Base-by-base conservation (phyloP, 2,888 invertebrate genomes). In the Sinotaia quadrata region DNA sequence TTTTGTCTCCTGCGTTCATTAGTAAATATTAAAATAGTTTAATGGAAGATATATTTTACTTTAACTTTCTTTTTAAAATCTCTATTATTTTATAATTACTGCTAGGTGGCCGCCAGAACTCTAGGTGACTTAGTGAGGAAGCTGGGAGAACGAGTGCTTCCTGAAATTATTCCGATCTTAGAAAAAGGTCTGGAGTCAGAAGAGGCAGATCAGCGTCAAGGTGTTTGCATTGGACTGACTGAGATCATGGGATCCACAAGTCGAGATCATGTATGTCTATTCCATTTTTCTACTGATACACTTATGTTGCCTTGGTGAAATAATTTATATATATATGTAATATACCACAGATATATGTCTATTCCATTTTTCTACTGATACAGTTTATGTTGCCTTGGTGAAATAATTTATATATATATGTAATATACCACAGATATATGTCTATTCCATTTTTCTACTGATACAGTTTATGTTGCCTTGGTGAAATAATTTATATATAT, bases 241-340 rank as follows among this genome's bases (percentile, higher is more conserved):
- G 98, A 99, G 91, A 99, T 99, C 84, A 97, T 99, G 93, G 93
- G 94, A 5, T 97, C 97, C 60, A 98, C 98, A 4, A 96, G 95
- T 69, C 93, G 93, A 81, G 98, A 98, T 44, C 88, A 88, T 75
- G 87, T 88, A 74, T 80, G 86, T 79, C 21, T 24, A 7, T 18
- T 12, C 18, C 41, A 41, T 12, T 8, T 41, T 41, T 41, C 41
- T n/a, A n/a, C n/a, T n/a, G n/a, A n/a, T n/a, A n/a, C n/a, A n/a
- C n/a, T n/a, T n/a, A n/a, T n/a, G n/a, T n/a, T n/a, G n/a, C n/a
- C n/a, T n/a, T n/a, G n/a, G n/a, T n/a, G n/a, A n/a, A n/a, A n/a
- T n/a, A n/a, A n/a, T n/a, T n/a, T n/a, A n/a, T n/a, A n/a, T n/a
- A n/a, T n/a, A n/a, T n/a, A n/a, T n/a, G n/a, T n/a, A n/a, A n/a